Conservation (phyloP, 2,113 vertebrate species). For the Platichthys flesus region DNA sequence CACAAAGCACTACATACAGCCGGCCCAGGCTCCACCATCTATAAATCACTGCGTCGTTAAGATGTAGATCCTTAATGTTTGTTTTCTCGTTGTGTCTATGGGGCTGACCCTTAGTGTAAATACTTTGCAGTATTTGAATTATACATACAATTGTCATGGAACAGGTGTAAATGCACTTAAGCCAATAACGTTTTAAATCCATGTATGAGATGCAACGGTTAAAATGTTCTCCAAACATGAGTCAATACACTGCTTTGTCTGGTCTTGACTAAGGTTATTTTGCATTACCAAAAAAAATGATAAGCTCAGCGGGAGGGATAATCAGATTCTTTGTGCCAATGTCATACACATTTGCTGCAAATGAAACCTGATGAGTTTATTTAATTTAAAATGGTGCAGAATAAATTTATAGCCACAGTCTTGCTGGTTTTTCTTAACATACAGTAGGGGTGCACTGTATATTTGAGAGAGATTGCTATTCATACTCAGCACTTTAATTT, state of each 20-base stretch:
- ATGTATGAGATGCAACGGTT: not conserved
- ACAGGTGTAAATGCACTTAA: too few species aligned
- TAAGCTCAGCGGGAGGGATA: not conserved
- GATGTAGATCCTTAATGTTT: too few species aligned
- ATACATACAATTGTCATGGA: too few species aligned
- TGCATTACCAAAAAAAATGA: not conserved
- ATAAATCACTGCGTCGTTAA: not conserved
- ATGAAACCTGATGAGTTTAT: constrained; percentile 14
- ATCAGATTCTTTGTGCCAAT: constrained; percentile 2
- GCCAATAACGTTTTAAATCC: not conserved
- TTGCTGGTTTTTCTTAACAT: not conserved
- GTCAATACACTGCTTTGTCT: not conserved
- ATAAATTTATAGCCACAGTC: constrained; percentile 1
- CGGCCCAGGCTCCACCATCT: not conserved
- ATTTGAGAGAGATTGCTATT: constrained; percentile 32
- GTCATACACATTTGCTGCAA: constrained; percentile 10
- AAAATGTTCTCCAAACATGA: not conserved
- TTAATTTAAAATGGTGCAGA: constrained; percentile 14
- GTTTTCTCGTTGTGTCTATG: too few species aligned
- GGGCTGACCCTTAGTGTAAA: not conserved
- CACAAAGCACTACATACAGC: too few species aligned
- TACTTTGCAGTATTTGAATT: not conserved
- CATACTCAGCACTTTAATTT: constrained; percentile 41
- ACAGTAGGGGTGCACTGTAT: not conserved
- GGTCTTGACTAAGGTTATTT: not conserved